Percentiles rank a stretch among this genome's conserved stretches.
These are phyloP conservation scores for Drosophila mojavensis DNA, from an alignment of 1,140 invertebrate species.

Conservation along the genomic window DNA sequence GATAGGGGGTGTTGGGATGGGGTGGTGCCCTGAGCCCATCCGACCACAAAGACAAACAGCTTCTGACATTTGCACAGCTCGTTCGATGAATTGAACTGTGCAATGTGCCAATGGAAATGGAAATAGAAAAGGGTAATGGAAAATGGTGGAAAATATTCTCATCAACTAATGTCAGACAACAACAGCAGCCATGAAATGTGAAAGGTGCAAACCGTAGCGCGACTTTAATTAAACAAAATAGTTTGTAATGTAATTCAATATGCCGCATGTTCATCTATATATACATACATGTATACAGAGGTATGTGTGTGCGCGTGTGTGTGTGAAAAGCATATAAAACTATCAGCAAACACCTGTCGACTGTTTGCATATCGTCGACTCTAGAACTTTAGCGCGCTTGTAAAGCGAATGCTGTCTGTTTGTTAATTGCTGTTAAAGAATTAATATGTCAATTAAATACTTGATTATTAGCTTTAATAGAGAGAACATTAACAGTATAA, in stretches of 20 bases:
- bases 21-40: no score
- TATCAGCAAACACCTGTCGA: conserved; percentile 57
- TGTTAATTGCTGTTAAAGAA: neutral
- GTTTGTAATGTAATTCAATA: conserved; percentile 62
- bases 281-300: neutral
- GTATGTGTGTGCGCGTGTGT: neutral
- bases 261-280: conserved; percentile 1
- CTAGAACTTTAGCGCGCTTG: conserved; percentile 9
- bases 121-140: conserved; percentile 12
- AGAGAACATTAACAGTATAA: no score
- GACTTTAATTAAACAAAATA: conserved; percentile 70
- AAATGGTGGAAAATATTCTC: conserved; percentile 33
- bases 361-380: conserved; percentile 19
- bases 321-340: conserved; percentile 27
- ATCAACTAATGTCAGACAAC: conserved; percentile 38
- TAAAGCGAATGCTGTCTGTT: neutral
- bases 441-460: conserved; percentile 3
- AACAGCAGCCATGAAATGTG: conserved; percentile 30
- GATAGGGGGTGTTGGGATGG: neutral
- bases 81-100: conserved; percentile 17
- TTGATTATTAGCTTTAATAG: neutral
- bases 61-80: conserved; percentile 51
- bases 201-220: conserved; percentile 41
- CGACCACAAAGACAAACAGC: conserved; percentile 35
- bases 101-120: conserved; percentile 10